Evolutionary conservation across 2,113 vertebrate species (phyloP).

Genomic region (Phocoena phocoena): DNA sequence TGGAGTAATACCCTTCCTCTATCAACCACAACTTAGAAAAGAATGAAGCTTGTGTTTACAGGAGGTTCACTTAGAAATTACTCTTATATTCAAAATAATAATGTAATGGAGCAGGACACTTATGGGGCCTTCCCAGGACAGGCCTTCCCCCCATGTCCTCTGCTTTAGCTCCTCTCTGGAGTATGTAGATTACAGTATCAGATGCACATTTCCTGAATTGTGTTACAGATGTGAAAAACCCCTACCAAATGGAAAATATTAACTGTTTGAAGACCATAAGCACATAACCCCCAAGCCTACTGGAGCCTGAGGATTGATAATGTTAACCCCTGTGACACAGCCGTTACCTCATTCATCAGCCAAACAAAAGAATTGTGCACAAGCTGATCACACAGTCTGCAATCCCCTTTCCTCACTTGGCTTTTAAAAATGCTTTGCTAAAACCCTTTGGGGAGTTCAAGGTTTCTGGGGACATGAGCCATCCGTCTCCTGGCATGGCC

Average conservation of each 20-base stretch:
- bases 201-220: background rate
- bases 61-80: background rate
- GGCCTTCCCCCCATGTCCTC: accelerated
- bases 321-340: background rate
- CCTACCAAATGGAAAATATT: background rate
- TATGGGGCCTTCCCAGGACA: background rate
- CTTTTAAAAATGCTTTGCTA: background rate
- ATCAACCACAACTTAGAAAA: background rate
- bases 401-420: background rate
- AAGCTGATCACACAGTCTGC: background rate
- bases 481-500: background rate
- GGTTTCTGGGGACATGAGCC: background rate
- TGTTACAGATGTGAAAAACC: background rate
- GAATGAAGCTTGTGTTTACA: background rate
- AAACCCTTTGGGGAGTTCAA: background rate
- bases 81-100: background rate
- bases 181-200: background rate
- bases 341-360: background rate
- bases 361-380: background rate
- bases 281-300: background rate
- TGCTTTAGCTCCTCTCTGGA: background rate
- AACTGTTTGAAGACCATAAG: background rate
- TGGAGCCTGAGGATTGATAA: background rate
- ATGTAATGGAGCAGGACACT: background rate
- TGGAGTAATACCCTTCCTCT: background rate